Evolutionary conservation across 2,888 invertebrate species (phyloP).

Genomic region (Acanthopleura granulata): DNA sequence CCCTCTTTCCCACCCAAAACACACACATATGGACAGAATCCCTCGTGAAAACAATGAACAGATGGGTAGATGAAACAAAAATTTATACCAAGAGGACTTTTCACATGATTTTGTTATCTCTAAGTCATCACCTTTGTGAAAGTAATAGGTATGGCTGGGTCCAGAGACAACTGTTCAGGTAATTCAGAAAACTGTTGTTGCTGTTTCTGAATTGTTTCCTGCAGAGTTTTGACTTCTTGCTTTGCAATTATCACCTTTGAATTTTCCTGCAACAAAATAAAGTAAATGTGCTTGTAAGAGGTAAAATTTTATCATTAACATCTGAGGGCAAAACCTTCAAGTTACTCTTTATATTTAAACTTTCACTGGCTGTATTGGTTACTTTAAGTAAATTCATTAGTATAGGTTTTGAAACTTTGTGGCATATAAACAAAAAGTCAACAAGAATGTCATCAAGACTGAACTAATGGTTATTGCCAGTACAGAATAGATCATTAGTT

Average conservation of each 20-base stretch:
- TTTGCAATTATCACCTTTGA: constrained; percentile 72
- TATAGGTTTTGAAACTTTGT: too few species aligned
- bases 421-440: too few species aligned
- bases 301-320: not conserved
- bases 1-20: too few species aligned
- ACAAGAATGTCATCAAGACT: too few species aligned
- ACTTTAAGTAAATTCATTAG: not conserved
- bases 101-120: too few species aligned
- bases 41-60: too few species aligned
- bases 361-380: not conserved
- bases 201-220: constrained; percentile 73
- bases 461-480: too few species aligned
- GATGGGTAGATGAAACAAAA: too few species aligned
- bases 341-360: not conserved
- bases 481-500: too few species aligned
- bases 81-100: too few species aligned
- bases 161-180: constrained; percentile 73
- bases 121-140: constrained; percentile 72
- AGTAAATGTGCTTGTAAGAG: not conserved
- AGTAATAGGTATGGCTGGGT: constrained; percentile 74
- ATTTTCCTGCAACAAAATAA: constrained; percentile 69
- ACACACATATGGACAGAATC: too few species aligned
- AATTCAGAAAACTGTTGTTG: constrained; percentile 74
- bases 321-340: not conserved
- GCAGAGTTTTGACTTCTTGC: constrained; percentile 71